Base-by-base conservation (phyloP, 2,113 vertebrate genomes). In the Oreochromis aureus region DNA sequence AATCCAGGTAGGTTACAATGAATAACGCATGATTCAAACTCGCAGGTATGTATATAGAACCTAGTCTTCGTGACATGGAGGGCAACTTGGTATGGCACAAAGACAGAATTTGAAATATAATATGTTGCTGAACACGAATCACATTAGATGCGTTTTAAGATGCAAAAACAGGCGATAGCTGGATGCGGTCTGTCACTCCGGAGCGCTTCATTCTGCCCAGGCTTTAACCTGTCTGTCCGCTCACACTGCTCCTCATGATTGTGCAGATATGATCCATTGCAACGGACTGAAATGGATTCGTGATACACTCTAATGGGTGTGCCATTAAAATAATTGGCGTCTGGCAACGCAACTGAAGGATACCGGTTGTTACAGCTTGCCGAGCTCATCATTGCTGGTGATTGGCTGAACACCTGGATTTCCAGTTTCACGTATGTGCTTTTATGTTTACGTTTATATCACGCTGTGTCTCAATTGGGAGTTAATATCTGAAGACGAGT, bases 1-100 rank as follows among this genome's bases (percentile, higher is more conserved):
- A 83, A 94, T 90, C 92, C 95, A 96, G 96, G 96, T 96, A 94
- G 73, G 95, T 84, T 78, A 2, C 10, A 10, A 39, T 73, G 32
- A 86, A 36, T 36, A 55, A 83, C 24, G 83, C 86, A 83, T 86
- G 87, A 86, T 69, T 80, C 59, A 86, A 87, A 89, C 87, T 90
- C 78, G 16, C 32, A 30, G 73, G 41, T 69, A 48, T 76, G 24
- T 18, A 4, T 51, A 2, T 78, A 15, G 19, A 69, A 22, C 24
- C 46, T 58, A n/a, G 32, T 39, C 71, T 48, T 59, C 6, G 86
- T 78, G 71, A 78, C 44, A 76, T 7, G 76, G 81, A 18, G 87
- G 82, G 61, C 19, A 63, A 48, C 30, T 79, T 22, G 56, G 53
- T 51, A 78, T n/a, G 30, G 4, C 9, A 32, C n/a, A 69, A 30